A percentile compares a stretch with the other conserved stretches of the same genome.
These are phyloP conservation scores for Platyura marginata DNA, from an alignment of 1,140 invertebrate genomes.

Conservation along the genomic window DNA sequence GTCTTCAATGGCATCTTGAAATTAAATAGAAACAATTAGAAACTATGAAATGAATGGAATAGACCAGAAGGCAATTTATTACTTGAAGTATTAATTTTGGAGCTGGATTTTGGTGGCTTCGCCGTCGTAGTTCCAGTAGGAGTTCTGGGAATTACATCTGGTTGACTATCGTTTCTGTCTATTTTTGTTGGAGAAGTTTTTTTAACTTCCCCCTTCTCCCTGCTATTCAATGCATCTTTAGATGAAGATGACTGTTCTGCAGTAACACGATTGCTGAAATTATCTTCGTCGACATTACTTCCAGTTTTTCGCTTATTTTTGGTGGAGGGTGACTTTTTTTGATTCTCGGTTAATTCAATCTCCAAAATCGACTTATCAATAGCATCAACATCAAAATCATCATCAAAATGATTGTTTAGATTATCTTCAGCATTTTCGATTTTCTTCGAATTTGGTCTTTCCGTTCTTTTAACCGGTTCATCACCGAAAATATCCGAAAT, in stretches of 20 bases:
- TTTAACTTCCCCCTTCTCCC: background rate
- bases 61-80: background rate
- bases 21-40: slow-evolving; percentile 5
- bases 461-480: slow-evolving; percentile 23
- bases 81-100: background rate
- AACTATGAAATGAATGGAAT: background rate
- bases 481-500: slow-evolving; percentile 21
- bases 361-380: slow-evolving; percentile 50
- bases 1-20: slow-evolving; percentile 28
- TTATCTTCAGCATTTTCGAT: slow-evolving; percentile 8
- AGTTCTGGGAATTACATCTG: background rate
- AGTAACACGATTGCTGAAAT: background rate
- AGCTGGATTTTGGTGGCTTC: too few species aligned
- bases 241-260: background rate
- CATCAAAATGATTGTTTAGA: slow-evolving; percentile 10
- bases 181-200: background rate
- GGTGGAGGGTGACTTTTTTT: slow-evolving; percentile 7
- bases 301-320: slow-evolving; percentile 4
- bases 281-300: background rate
- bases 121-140: background rate
- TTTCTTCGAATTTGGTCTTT: slow-evolving; percentile 22
- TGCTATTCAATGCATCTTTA: background rate
- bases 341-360: slow-evolving; percentile 33
- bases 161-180: background rate
- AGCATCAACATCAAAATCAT: slow-evolving; percentile 29